Base-by-base conservation (phyloP, 2,113 vertebrate species). In the Phalacrocorax carbo region DNA sequence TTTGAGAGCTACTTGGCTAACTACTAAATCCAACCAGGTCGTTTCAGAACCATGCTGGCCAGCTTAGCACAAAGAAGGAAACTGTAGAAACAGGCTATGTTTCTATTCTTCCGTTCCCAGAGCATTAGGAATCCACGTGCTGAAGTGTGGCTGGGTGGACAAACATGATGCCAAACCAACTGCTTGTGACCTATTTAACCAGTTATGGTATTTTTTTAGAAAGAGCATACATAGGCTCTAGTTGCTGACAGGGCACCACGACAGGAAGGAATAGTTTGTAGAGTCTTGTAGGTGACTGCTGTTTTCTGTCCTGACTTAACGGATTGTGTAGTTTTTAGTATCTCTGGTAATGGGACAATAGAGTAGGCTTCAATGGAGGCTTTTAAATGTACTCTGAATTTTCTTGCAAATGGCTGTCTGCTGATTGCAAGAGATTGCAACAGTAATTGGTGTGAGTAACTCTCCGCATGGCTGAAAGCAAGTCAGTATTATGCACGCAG, bases 361-460 rank as follows among this genome's bases (percentile, higher is more conserved):
- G 42, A 89, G 27, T 20, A 64, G 62, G 18, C 52, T 91, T 86
- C 60, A 81, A 1, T 27, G 73, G 23, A 79, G 40, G 44, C 77
- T 94, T 88, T 91, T 49, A 82, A 76, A 87, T 20, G 7, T 38
- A 34, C 75, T 88, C 46, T 23, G 46, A 82, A 34, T 77, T 86
- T 81, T 75, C 70, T 92, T 78, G 34, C 25, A 90, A 92, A 61
- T 55, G 57, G 30, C 80, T 89, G 77, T 75, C 77, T 92, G 86
- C 69, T 91, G 83, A 91, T 95, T 68, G 77, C 83, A 79, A 92
- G 81, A 93, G 94, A 94, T 94, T 95, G 78, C 91, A 93, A 32
- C 62, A 57, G 77, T 91, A 96, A 91, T 92, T 95, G 88, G 72
- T n/a, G 30, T 95, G 96, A 95, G 86, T 94, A 97, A 97, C 83